Evolutionary conservation across 92 coral and sea anemone genomes (phyloP).

Genomic region (Porites divaricata): DNA sequence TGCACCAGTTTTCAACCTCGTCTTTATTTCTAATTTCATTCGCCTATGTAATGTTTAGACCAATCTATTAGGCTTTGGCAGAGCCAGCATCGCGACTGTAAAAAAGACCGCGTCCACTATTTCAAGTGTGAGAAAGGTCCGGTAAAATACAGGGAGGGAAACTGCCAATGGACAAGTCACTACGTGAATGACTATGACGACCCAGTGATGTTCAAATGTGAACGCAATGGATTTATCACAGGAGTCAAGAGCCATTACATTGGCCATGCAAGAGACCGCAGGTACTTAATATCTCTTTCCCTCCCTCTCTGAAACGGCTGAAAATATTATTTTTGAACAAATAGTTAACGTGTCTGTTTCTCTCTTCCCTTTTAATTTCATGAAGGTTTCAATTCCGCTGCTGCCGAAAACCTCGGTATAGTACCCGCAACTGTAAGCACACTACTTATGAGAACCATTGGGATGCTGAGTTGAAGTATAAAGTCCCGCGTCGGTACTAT

Average conservation of each 20-base stretch:
- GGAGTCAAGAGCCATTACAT: conserved; percentile 19
- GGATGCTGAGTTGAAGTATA: neutral
- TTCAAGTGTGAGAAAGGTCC: conserved; percentile 12
- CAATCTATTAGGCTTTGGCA: conserved; percentile 1
- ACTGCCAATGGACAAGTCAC: conserved; percentile 2
- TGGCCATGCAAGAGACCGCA: conserved; percentile 10
- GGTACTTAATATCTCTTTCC: neutral
- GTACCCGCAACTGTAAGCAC: neutral
- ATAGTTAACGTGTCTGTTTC: too few species aligned
- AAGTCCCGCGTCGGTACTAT: neutral
- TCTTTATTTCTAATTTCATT: too few species aligned
- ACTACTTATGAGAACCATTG: neutral
- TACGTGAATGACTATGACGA: conserved; percentile 18
- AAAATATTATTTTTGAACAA: too few species aligned
- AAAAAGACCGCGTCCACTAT: conserved; percentile 36
- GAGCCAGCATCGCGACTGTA: conserved; percentile 28
- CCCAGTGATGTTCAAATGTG: conserved; percentile 3
- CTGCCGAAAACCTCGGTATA: neutral
- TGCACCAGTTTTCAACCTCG: too few species aligned
- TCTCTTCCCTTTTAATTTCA: neutral
- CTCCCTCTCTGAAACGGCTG: too few species aligned
- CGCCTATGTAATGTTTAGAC: neutral
- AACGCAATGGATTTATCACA: conserved; percentile 3
- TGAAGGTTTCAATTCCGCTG: neutral
- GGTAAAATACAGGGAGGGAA: neutral